phyloP scores from a whole-genome alignment of 2,797 vertebrate genomes.

The Chrosomus eos region DNA sequence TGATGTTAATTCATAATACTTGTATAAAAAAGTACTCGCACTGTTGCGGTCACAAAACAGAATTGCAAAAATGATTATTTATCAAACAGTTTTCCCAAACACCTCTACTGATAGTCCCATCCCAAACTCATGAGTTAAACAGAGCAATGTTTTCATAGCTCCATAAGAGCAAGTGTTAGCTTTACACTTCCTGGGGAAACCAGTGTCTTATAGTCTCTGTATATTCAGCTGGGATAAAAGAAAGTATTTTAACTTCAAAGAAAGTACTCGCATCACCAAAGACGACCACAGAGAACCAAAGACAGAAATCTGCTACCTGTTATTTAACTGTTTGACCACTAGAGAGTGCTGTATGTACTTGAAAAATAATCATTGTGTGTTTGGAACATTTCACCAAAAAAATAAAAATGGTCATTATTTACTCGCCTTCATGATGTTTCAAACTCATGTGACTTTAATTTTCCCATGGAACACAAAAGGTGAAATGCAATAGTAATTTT shows the following conservation, averaged over 20 bases:
- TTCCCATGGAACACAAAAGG: background rate
- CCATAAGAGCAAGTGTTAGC: background rate
- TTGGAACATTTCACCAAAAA: background rate
- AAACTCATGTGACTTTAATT: background rate
- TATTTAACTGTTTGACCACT: conserved; percentile 25
- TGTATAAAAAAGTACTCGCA: background rate
- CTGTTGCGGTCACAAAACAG: background rate
- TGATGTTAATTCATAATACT: background rate
- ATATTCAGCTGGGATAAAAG: background rate
- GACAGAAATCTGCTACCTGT: background rate
- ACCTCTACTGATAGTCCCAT: background rate
- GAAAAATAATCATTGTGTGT: background rate
- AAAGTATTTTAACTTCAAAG: conserved; percentile 4
- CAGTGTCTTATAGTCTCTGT: background rate
- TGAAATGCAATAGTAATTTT: background rate
- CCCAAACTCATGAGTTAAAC: background rate
- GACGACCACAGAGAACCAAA: background rate
- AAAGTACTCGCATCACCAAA: background rate
- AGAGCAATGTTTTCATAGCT: background rate
- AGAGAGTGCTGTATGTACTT: conserved; percentile 31
- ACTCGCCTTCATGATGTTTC: background rate
- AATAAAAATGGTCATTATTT: background rate
- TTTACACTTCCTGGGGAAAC: background rate
- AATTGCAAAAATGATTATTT: background rate
- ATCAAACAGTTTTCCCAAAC: background rate